These are phyloP conservation scores for Cavia porcellus DNA, from an alignment of 2,113 vertebrate genomes.

Conservation along the genomic window DNA sequence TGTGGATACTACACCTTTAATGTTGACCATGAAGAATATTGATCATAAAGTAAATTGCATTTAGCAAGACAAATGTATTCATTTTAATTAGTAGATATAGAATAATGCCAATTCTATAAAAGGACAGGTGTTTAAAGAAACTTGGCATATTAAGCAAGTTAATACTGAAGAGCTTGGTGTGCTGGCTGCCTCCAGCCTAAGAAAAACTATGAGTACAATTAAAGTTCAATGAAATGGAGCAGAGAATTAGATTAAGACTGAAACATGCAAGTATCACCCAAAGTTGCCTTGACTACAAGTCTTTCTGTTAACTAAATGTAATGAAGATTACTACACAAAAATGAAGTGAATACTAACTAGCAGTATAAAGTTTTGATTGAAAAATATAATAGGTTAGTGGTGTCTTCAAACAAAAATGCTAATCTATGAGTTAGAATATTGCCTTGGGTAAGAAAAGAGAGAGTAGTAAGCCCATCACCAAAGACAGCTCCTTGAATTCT, in stretches of 20 bases:
- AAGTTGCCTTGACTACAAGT: not conserved
- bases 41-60: not conserved
- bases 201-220: not conserved
- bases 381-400: not conserved
- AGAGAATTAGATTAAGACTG: not conserved
- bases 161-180: not conserved
- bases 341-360: not conserved
- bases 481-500: not conserved
- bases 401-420: not conserved
- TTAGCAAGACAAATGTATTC: not conserved
- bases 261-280: not conserved
- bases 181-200: not conserved
- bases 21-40: not conserved
- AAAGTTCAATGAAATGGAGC: conserved; percentile 8
- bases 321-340: not conserved
- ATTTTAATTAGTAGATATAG: not conserved
- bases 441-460: not conserved
- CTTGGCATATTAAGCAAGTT: not conserved
- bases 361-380: not conserved
- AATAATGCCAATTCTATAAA: not conserved
- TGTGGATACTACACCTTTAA: not conserved
- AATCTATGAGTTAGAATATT: not conserved
- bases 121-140: not conserved
- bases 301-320: not conserved
- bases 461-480: not conserved